These are phyloP conservation scores for Papilio polyxenes DNA, from an alignment of 1,140 invertebrate genomes.

Conservation along the genomic window DNA sequence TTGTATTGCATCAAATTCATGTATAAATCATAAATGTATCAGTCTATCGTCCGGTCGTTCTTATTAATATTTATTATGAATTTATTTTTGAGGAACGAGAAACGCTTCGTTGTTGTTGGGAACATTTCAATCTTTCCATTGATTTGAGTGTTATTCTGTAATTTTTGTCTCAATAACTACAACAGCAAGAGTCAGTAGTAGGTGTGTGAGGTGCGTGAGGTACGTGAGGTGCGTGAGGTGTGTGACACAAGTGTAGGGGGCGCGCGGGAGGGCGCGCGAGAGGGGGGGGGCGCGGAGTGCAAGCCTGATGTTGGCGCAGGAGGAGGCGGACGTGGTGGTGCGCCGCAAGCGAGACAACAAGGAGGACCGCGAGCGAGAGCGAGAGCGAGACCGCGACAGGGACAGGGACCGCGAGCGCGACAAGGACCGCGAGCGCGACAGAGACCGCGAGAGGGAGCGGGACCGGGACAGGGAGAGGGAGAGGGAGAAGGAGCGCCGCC, in stretches of 20 bases:
- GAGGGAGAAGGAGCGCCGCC: constrained; percentile 42
- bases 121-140: too few relatives aligned
- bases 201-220: too few relatives aligned
- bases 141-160: too few relatives aligned
- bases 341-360: constrained; percentile 62
- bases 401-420: constrained; percentile 46
- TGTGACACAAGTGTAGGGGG: neutral
- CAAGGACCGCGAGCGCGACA: constrained; percentile 40
- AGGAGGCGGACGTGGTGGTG: constrained; percentile 72
- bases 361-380: constrained; percentile 48
- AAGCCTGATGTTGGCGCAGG: constrained; percentile 56
- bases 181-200: too few relatives aligned
- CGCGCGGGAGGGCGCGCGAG: neutral
- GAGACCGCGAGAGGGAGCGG: constrained; percentile 29
- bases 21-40: too few relatives aligned
- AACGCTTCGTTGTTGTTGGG: too few relatives aligned
- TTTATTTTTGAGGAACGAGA: too few relatives aligned
- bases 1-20: too few relatives aligned
- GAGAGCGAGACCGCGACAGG: constrained; percentile 44
- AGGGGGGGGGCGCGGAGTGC: neutral
- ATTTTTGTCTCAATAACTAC: too few relatives aligned
- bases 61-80: too few relatives aligned
- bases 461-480: constrained; percentile 44
- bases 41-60: too few relatives aligned
- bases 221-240: too few relatives aligned